Conservation (phyloP, 2,797 vertebrate species). For the Myotis pilosus region DNA sequence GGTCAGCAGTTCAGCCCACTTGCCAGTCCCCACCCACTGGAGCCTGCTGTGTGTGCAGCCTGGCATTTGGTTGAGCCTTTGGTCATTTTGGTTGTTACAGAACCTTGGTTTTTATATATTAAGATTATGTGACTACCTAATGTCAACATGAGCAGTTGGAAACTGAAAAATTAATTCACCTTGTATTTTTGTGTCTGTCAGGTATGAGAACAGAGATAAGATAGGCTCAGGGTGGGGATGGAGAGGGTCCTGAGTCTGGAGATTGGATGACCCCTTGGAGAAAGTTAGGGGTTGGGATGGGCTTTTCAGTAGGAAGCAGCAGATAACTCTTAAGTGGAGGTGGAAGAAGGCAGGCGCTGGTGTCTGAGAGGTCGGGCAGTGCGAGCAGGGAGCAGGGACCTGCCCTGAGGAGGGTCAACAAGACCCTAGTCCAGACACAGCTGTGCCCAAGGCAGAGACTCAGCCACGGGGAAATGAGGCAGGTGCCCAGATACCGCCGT, state of each 20-base stretch:
- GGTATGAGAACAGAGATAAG: not conserved
- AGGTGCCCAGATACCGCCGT: not conserved
- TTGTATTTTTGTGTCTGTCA: not conserved
- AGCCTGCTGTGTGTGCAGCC: too few relatives aligned
- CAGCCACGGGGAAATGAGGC: not conserved
- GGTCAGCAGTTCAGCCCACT: too few relatives aligned
- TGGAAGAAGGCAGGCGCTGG: too few relatives aligned
- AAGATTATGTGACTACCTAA: not conserved
- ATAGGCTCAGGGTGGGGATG: not conserved
- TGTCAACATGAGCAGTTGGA: not conserved
- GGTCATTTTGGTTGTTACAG: too few relatives aligned
- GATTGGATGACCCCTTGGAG: not conserved
- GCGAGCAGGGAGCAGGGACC: not conserved
- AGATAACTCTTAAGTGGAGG: not conserved
- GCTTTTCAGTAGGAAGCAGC: not conserved
- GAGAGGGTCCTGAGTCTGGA: not conserved
- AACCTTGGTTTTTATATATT: too few relatives aligned
- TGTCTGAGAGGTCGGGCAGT: not conserved
- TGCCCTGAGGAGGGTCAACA: not conserved
- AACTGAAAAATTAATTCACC: conserved; percentile 19
- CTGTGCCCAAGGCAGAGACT: not conserved
- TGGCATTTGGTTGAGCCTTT: too few relatives aligned
- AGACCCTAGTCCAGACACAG: not conserved
- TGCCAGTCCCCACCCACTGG: too few relatives aligned
- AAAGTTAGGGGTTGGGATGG: not conserved